phyloP scores from a whole-genome alignment of 2,113 vertebrate species.

The Herpailurus yagouaroundi region DNA sequence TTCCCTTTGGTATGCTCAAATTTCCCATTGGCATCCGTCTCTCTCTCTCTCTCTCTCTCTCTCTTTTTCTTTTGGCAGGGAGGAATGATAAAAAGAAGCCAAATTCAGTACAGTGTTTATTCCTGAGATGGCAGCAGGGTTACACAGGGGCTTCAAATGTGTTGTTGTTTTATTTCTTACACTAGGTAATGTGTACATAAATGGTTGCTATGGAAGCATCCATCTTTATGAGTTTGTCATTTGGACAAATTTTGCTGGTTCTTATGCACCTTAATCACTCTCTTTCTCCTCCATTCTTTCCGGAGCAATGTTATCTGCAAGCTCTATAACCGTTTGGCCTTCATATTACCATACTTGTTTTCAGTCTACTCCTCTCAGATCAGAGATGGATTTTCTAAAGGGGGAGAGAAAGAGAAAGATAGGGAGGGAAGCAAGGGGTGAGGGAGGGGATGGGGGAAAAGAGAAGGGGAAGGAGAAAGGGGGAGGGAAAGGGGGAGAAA shows the following conservation, averaged over 20 bases:
- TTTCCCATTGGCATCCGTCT: background rate
- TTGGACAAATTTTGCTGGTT: background rate
- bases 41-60: background rate
- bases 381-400: background rate
- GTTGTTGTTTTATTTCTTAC: background rate
- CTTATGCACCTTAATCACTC: background rate
- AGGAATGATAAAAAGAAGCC: background rate
- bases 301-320: background rate
- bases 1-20: background rate
- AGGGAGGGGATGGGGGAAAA: background rate
- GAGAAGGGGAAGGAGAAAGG: background rate
- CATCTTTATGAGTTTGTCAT: conserved; percentile 37
- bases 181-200: background rate
- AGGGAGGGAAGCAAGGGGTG: background rate
- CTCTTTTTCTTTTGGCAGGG: background rate
- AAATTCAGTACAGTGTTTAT: background rate
- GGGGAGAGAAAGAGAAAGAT: background rate
- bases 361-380: background rate
- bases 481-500: background rate
- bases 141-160: background rate
- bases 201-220: background rate
- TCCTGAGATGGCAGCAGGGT: background rate
- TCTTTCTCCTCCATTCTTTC: background rate
- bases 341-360: background rate
- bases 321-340: background rate